Percentiles rank a stretch among this genome's conserved stretches.
Evolutionary conservation across 1,140 invertebrate genomes (phyloP).

Genomic region (Helicoverpa armigera): DNA sequence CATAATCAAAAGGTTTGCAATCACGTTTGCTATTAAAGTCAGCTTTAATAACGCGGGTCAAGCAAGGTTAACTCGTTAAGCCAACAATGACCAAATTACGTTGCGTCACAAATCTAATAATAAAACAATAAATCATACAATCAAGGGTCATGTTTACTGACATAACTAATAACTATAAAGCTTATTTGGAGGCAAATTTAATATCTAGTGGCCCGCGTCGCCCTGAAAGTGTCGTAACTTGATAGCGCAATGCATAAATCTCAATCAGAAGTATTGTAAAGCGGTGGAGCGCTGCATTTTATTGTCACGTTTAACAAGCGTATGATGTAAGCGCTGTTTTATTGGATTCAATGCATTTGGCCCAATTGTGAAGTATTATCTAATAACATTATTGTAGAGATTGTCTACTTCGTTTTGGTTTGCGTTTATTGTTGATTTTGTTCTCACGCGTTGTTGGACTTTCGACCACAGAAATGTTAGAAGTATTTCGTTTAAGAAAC

Average conservation of each 20-base stretch:
- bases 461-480: not conserved
- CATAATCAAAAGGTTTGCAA: slow-evolving; percentile 5
- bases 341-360: slow-evolving; percentile 34
- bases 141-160: slow-evolving; percentile 42
- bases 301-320: slow-evolving; percentile 35
- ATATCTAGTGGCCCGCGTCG: slow-evolving; percentile 13
- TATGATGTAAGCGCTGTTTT: slow-evolving; percentile 29
- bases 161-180: slow-evolving; percentile 38
- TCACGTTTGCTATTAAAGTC: slow-evolving; percentile 21
- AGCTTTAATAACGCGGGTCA: slow-evolving; percentile 8
- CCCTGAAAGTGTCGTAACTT: slow-evolving; percentile 17
- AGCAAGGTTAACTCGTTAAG: slow-evolving; percentile 35
- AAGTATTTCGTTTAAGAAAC: not conserved
- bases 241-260: slow-evolving; percentile 39
- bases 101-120: slow-evolving; percentile 48
- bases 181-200: slow-evolving; percentile 31
- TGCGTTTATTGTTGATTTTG: slow-evolving; percentile 6
- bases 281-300: slow-evolving; percentile 36
- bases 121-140: slow-evolving; percentile 49
- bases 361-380: slow-evolving; percentile 36
- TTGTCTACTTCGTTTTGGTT: slow-evolving; percentile 19
- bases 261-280: slow-evolving; percentile 36
- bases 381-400: slow-evolving; percentile 30
- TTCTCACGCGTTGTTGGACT: slow-evolving; percentile 27
- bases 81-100: slow-evolving; percentile 41